Evolutionary conservation across 1,140 invertebrate species (phyloP), one percentile per base, ranked within the genome.

Genomic region (Tribolium castaneum): DNA sequence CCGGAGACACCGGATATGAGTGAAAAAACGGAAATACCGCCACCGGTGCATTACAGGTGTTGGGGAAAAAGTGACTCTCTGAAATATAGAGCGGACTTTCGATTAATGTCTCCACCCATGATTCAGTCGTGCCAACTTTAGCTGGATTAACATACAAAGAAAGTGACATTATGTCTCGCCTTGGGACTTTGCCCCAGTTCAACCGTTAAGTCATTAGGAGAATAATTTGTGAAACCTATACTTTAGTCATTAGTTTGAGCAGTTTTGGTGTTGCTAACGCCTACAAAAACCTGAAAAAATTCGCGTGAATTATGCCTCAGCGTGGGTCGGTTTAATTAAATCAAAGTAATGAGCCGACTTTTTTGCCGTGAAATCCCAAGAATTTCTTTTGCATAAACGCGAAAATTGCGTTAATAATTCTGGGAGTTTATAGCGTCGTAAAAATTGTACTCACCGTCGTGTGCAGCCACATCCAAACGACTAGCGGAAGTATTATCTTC

Each of bases 401-500:
- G 16, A 19, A 19, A 19, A 62, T 62, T 62, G 14, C 9, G 19
- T 54, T 25, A 62, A 62, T 62, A 62, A 34, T 25, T 30, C 22
- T 62, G 16, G 10, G 22, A 66, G 25, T 66, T 66, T 66, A 66
- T 35, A 13, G n/a, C 59, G 14, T 14, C 54, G 54, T 59, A 66
- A 66, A 66, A 66, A 35, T 66, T 13, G 74, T 80, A 89, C 89
- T 89, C 86, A 89, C 89, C 87, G 88, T 87, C 82, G 85, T 75
- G 84, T 87, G 88, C 82, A 88, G 88, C 87, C 91, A 88, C 86
- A 91, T 90, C 91, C 91, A 92, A 86, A 88, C 89, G 90, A 91
- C 89, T 90, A 92, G 89, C 88, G 90, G 90, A 90, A 91, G 91
- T 90, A 92, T 90, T 90, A 90, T 89, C 89, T 92, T 92, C 91